Evolutionary conservation across 2,888 invertebrate genomes (phyloP).

Genomic region (Stratiomys singularior): DNA sequence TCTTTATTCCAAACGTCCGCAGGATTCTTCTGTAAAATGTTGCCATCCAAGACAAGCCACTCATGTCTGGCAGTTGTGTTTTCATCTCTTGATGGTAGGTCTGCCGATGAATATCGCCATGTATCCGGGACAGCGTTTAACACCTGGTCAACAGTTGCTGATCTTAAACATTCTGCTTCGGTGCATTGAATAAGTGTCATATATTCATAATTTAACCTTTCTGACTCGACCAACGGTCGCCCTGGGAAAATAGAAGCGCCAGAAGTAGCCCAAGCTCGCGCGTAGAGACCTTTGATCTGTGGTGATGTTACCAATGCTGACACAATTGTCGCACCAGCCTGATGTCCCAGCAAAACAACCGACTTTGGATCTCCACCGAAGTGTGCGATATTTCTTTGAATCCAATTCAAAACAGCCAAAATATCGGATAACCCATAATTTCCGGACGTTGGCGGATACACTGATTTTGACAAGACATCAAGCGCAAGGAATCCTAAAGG

Average conservation of each 20-base stretch:
- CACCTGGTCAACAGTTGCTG: slow-evolving; percentile 69
- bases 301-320: slow-evolving; percentile 75
- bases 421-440: slow-evolving; percentile 89
- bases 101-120: slow-evolving; percentile 73
- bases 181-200: slow-evolving; percentile 70
- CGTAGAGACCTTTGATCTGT: slow-evolving; percentile 74
- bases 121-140: slow-evolving; percentile 77
- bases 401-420: slow-evolving; percentile 80
- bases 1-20: slow-evolving; percentile 72
- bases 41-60: slow-evolving; percentile 82
- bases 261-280: slow-evolving; percentile 83
- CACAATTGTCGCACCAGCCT: slow-evolving; percentile 85
- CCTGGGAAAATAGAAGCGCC: slow-evolving; percentile 79
- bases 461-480: slow-evolving; percentile 74
- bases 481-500: slow-evolving; percentile 84
- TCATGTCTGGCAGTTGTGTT: slow-evolving; percentile 72
- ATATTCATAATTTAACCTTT: slow-evolving; percentile 72
- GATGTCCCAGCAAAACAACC: slow-evolving; percentile 85
- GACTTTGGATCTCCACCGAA: slow-evolving; percentile 84
- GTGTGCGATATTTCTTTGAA: slow-evolving; percentile 81
- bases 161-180: slow-evolving; percentile 71
- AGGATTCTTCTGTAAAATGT: slow-evolving; percentile 74
- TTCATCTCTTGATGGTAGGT: slow-evolving; percentile 68
- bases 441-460: slow-evolving; percentile 81
- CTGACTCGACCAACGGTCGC: slow-evolving; percentile 70